Evolutionary conservation across 2,888 invertebrate species (phyloP).

Genomic region (Drosophila pegasa): DNA sequence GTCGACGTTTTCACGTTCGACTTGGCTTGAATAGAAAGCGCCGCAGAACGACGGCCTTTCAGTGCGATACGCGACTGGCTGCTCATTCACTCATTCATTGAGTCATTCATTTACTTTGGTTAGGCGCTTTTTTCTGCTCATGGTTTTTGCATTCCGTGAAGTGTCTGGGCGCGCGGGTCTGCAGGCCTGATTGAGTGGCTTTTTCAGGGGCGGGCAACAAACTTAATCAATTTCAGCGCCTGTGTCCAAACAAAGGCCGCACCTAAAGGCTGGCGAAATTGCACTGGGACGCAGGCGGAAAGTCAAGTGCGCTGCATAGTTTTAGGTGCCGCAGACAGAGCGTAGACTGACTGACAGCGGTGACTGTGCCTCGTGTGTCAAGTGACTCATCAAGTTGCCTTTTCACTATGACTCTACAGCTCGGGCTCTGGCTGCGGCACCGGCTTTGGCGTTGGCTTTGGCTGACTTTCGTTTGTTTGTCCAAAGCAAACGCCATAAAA

Average conservation of each 20-base stretch:
- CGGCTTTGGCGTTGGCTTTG: slow-evolving; percentile 23
- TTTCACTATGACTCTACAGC: slow-evolving; percentile 46
- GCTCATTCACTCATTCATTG: slow-evolving; percentile 37
- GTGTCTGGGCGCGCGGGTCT: slow-evolving; percentile 18
- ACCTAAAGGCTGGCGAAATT: slow-evolving; percentile 71
- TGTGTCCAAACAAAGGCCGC: slow-evolving; percentile 76
- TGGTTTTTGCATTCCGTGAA: slow-evolving; percentile 1
- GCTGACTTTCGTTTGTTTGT: slow-evolving; percentile 55
- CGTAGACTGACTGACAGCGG: slow-evolving; percentile 33
- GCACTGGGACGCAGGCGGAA: slow-evolving; percentile 30
- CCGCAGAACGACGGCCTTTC: slow-evolving; percentile 23
- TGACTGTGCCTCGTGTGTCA: slow-evolving; percentile 44
- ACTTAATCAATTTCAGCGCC: slow-evolving; percentile 78
- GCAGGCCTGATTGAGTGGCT: slow-evolving; percentile 74
- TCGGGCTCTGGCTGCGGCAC: slow-evolving; percentile 12
- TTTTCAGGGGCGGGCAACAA: slow-evolving; percentile 75
- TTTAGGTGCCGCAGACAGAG: slow-evolving; percentile 39
- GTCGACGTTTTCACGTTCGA: slow-evolving; percentile 76
- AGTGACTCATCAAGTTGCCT: slow-evolving; percentile 59
- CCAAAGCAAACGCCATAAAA: slow-evolving; percentile 74
- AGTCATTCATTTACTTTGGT: slow-evolving; percentile 66
- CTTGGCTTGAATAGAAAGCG: slow-evolving; percentile 70
- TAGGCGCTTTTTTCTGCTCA: slow-evolving; percentile 50
- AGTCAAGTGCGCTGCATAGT: slow-evolving; percentile 48
- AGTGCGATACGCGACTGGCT: slow-evolving; percentile 12